Percentiles rank a stretch among this genome's conserved stretches.
phyloP scores from a whole-genome alignment of 2,888 invertebrate genomes.

The Amiota minor region DNA sequence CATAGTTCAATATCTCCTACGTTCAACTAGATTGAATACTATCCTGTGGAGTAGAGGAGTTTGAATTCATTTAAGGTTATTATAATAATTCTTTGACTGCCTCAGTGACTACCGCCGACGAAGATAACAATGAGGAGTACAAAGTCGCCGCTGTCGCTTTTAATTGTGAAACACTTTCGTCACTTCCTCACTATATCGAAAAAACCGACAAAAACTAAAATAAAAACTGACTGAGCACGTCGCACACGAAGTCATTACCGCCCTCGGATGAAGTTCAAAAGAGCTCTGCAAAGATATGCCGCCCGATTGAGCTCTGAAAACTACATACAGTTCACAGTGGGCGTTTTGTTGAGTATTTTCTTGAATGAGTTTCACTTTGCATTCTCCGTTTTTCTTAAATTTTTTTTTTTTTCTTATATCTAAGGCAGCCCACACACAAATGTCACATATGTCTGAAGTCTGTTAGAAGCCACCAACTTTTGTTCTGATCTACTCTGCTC shows the following conservation, averaged over 20 bases:
- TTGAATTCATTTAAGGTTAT: conserved; percentile 44
- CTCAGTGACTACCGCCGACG: conserved; percentile 34
- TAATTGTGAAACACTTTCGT: conserved; percentile 67
- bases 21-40: conserved; percentile 6
- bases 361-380: conserved; percentile 44
- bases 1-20: background rate
- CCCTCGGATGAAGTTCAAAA: background rate
- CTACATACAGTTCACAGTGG: conserved; percentile 49
- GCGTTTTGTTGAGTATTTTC: conserved; percentile 59
- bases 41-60: conserved; percentile 45
- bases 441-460: conserved; percentile 15
- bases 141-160: conserved; percentile 61
- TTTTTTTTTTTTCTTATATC: too few relatives aligned
- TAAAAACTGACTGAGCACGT: conserved; percentile 43
- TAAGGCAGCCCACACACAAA: conserved; percentile 36
- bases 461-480: too few relatives aligned
- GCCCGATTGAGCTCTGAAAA: conserved; percentile 14
- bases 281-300: too few relatives aligned
- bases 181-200: conserved; percentile 58
- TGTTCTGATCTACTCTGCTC: too few relatives aligned
- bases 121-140: conserved; percentile 29
- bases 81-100: background rate
- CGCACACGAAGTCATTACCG: conserved; percentile 44
- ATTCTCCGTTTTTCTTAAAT: too few relatives aligned
- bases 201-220: conserved; percentile 4